Conservation (phyloP, 1,140 invertebrate species). For the Doryteuthis pealeii region DNA sequence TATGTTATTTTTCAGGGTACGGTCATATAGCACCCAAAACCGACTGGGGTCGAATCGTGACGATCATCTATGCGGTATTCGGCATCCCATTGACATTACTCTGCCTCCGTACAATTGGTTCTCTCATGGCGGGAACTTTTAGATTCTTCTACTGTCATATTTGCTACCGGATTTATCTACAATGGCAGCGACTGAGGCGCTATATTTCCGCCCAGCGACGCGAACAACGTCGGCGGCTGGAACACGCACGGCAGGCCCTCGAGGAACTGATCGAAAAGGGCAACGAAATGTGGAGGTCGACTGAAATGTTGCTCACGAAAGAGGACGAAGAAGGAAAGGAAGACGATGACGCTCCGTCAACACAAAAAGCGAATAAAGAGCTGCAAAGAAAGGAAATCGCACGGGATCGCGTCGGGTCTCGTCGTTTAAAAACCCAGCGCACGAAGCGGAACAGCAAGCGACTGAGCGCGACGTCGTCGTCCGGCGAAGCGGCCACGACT, state of each 20-base stretch:
- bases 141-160: slow-evolving; percentile 65
- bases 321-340: neutral
- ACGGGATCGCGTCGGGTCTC: neutral
- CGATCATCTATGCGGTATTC: slow-evolving; percentile 91
- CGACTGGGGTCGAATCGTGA: slow-evolving; percentile 83
- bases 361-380: neutral
- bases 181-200: neutral
- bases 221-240: neutral
- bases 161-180: neutral
- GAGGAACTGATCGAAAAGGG: neutral
- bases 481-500: too few relatives aligned
- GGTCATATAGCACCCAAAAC: slow-evolving; percentile 90
- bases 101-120: slow-evolving; percentile 86
- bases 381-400: neutral
- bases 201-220: neutral
- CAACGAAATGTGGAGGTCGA: neutral
- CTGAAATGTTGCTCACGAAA: neutral
- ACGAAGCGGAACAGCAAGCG: neutral
- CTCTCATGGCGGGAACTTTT: slow-evolving; percentile 90
- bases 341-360: neutral
- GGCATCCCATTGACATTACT: slow-evolving; percentile 94
- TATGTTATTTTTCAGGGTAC: slow-evolving; percentile 82
- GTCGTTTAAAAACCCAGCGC: neutral
- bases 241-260: neutral
- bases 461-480: neutral